Base-by-base conservation (phyloP, 2,888 invertebrate species). In the Drosophila longiperda region DNA sequence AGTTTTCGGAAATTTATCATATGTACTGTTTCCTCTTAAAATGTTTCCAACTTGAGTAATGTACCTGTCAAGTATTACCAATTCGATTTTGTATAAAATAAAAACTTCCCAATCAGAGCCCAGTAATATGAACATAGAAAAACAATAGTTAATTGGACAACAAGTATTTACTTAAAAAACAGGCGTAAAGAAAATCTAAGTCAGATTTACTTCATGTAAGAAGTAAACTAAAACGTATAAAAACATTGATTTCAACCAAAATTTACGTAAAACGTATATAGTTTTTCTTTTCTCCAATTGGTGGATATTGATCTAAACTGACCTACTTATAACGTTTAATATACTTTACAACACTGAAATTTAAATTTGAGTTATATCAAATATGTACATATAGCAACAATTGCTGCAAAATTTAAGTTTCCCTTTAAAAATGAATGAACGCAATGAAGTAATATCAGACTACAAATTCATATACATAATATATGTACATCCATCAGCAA, bases 11-110 rank as follows among this genome's bases (percentile, higher is more conserved):
- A 23, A 23, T 55, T 29, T 12, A n/a, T 40, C 2, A 20, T 20
- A 4, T 7, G 3, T n/a, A 52, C 5, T 6, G 23, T 33, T 23
- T 53, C 20, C 17, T 17, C 36, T 29, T 26, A n/a, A 29, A 26
- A 8, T 29, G 55, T 55, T 55, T 26, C 26, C 38, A n/a, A 55
- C 12, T 36, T n/a, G n/a, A 12, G 12, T 12, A 2, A 7, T 26
- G 5, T 11, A 6, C 7, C 17, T 36, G 54, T 36, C 54, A 54
- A 54, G 26, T 54, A 17, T 54, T 54, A 4, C 26, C 54, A 54
- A 54, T 54, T 17, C 1, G 17, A 15, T 23, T 23, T 11, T 34
- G 2, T 33, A 36, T 17, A 23, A 15, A 6, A 17, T 11, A 11
- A 11, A 54, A 55, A 29, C 8, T 2, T n/a, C 12, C 26, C 29